These are phyloP conservation scores for Ophiodon elongatus DNA, from an alignment of 2,113 vertebrate genomes.

Conservation along the genomic window DNA sequence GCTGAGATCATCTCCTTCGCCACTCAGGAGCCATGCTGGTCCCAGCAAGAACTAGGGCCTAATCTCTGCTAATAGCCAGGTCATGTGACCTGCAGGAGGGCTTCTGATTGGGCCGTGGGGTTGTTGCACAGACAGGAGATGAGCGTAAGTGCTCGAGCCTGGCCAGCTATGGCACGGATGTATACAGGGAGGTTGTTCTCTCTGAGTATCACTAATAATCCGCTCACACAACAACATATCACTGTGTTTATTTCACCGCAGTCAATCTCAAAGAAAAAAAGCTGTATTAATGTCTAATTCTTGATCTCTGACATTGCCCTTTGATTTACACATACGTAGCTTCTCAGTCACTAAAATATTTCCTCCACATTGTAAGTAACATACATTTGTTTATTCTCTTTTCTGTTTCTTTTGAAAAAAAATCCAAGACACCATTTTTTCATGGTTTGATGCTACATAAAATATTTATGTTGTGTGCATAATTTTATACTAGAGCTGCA, in stretches of 20 bases:
- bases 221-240: constrained; percentile 60
- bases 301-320: constrained; percentile 1
- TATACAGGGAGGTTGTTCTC: constrained; percentile 45
- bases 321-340: neutral
- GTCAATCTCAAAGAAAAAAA: constrained; percentile 10
- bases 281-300: constrained; percentile 10
- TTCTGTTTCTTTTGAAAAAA: neutral
- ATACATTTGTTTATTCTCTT: neutral
- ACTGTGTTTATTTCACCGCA: constrained; percentile 43
- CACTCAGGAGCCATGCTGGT: constrained; percentile 80
- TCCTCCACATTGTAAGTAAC: neutral
- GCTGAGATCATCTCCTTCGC: constrained; percentile 82
- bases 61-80: constrained; percentile 79
- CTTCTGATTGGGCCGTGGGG: constrained; percentile 74
- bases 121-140: constrained; percentile 65
- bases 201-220: constrained; percentile 66
- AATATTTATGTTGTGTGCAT: neutral
- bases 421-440: neutral
- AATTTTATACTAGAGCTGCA: neutral
- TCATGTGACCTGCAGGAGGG: constrained; percentile 68
- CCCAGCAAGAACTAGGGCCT: constrained; percentile 71
- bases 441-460: neutral
- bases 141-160: constrained; percentile 57
- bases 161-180: constrained; percentile 39
- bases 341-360: neutral